Base-by-base conservation (phyloP, 2,888 invertebrate species). In the Netelia melanura region DNA sequence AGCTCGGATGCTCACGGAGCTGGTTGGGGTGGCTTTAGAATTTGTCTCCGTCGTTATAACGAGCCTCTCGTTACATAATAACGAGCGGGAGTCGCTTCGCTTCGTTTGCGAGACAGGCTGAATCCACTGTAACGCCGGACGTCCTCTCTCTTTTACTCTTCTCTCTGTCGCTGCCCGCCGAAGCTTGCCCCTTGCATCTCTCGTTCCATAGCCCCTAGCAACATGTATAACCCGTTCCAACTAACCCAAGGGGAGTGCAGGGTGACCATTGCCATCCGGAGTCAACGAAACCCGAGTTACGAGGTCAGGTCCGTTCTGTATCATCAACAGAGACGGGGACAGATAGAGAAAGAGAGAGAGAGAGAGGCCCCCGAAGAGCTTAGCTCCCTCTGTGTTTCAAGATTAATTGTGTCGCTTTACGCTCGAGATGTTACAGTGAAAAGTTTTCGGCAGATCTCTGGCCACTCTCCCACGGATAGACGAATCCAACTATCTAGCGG, bases 21-120 rank as follows among this genome's bases (percentile, higher is more conserved):
- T 79, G 67, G 68, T 62, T 21, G 58, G 58, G 58, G 83, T 86
- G 89, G 89, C 91, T 92, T 91, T 90, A 90, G 90, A 91, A 92
- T 92, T 91, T 92, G 92, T 92, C 91, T 90, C 91, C 91, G 91
- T 91, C 92, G 91, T 92, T 92, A 93, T 92, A 93, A 92, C 92
- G 92, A 92, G 92, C 91, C 90, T 90, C 92, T 92, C 91, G 92
- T 92, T 92, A 92, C 91, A 92, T 91, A 92, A 92, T 92, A 92
- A 93, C 92, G 92, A 92, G 92, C 90, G 87, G 86, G 79, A 85
- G 83, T 65, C 72, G 87, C 87, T 88, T 87, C 88, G 90, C 89
- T 91, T 91, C 90, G 91, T 91, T 91, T 91, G 90, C 89, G 86
- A 87, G 89, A 88, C 89, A 87, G 88, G 88, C 88, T 86, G 89